Base-by-base conservation (phyloP, 2,888 invertebrate species). In the Eueremaeus valkanovi region DNA sequence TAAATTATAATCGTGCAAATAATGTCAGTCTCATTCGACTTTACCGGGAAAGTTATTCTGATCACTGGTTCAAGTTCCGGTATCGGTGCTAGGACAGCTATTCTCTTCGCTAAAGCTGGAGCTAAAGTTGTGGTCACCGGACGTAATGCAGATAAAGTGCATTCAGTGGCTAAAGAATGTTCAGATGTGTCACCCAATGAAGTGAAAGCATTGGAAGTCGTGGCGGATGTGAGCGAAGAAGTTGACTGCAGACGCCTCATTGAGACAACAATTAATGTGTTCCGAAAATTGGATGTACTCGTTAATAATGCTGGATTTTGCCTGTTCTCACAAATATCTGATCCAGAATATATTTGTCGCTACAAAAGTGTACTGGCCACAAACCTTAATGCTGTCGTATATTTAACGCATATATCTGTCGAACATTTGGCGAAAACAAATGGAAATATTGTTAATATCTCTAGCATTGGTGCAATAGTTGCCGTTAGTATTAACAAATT, bases 361-460 rank as follows among this genome's bases (percentile, higher is more conserved):
- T 76, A 33, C 33, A 61, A 73, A 0, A 8, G 33, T 6, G 63
- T 76, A 0, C 75, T 58, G 13, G 3, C 24, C 11, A 27, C 74
- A 5, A 72, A 76, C 33, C 33, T 76, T 16, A 31, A 40, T 68
- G 33, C 73, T 24, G 63, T 40, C 9, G 58, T 76, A 8, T 33
- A 63, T 18, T 45, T 76, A 21, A 51, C 51, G 6, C 51, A 51
- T n/a, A n/a, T 21, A 51, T 51, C 3, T 11, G 51, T 51, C n/a
- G 61, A 73, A 40, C 45, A 73, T 76, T 40, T 76, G 73, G 40
- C 8, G 18, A 33, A 74, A 49, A 66, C 76, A 18, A 75, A 63
- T 2, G 76, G 76, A 31, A 55, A 42, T 36, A 74, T 76, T 61
- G 40, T 76, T 18, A 76, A 76, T 31, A 61, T 76, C n/a, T 73